Conservation (phyloP, 2,797 vertebrate species). For the Eulemur mongoz region DNA sequence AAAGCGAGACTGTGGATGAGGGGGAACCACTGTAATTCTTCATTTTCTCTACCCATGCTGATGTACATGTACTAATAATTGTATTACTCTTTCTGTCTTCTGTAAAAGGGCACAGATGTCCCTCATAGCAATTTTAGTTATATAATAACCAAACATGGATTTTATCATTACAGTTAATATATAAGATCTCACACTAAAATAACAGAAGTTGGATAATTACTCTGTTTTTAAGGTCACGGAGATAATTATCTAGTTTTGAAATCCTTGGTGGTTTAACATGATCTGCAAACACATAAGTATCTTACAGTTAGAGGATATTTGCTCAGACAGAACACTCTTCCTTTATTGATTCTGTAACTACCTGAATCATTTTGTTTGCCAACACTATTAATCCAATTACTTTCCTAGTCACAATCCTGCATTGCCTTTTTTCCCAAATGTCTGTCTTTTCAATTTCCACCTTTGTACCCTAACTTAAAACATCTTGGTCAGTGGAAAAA, state of each 20-base stretch:
- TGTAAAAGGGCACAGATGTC: constrained; percentile 35
- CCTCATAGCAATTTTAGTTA: constrained; percentile 20
- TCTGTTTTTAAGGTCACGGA: constrained; percentile 48
- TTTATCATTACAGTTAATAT: constrained; percentile 26
- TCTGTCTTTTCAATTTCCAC: background rate
- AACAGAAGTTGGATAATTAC: background rate
- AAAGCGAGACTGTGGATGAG: background rate
- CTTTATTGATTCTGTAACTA: background rate
- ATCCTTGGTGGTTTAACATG: background rate
- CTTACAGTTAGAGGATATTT: constrained; percentile 55
- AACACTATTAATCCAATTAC: background rate
- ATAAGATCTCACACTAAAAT: constrained; percentile 40
- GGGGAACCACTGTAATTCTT: background rate
- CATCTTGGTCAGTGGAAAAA: background rate
- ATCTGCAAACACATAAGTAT: background rate
- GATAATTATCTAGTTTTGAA: background rate
- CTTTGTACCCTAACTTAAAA: background rate
- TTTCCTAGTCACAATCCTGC: background rate
- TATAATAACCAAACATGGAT: background rate
- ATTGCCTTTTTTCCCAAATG: background rate
- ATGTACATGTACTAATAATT: constrained; percentile 21
- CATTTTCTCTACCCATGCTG: constrained; percentile 12
- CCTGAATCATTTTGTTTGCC: constrained; percentile 25
- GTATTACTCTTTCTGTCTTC: background rate
- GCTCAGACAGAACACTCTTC: background rate